Conservation (phyloP, 2,888 invertebrate species). For the Xanthia togata region DNA sequence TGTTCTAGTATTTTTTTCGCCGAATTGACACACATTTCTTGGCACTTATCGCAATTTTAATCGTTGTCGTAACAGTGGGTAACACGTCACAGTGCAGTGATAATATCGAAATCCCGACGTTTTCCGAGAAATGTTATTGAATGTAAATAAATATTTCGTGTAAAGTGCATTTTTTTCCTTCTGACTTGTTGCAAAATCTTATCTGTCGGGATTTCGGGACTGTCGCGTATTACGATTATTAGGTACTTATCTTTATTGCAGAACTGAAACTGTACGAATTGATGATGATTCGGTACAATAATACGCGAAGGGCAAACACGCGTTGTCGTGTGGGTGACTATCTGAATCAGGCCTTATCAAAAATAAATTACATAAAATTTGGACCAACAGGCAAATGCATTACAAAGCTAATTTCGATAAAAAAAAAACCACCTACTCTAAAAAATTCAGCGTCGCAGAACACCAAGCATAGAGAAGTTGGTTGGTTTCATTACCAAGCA, state of each 20-base stretch:
- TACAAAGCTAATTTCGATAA: slow-evolving; percentile 1
- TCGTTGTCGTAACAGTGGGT: slow-evolving; percentile 23
- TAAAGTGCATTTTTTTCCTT: slow-evolving; percentile 9
- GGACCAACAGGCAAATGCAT: slow-evolving; percentile 10
- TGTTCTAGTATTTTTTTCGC: slow-evolving; percentile 47
- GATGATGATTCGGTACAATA: background rate
- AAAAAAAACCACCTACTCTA: background rate
- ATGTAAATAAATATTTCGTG: slow-evolving; percentile 23
- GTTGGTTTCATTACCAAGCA: background rate
- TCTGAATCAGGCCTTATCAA: slow-evolving; percentile 5
- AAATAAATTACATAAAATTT: background rate
- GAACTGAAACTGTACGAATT: background rate
- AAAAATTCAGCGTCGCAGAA: background rate
- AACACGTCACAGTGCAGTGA: slow-evolving; percentile 27
- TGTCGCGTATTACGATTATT: too few relatives aligned
- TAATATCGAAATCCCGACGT: slow-evolving; percentile 26
- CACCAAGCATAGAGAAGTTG: background rate
- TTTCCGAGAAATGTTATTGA: slow-evolving; percentile 34
- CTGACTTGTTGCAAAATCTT: slow-evolving; percentile 23
- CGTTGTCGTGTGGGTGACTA: background rate
- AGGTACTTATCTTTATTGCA: too few relatives aligned
- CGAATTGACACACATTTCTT: slow-evolving; percentile 59
- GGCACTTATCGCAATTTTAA: slow-evolving; percentile 57
- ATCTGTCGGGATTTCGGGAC: slow-evolving; percentile 5
- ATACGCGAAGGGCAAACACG: background rate